Evolutionary conservation across 2,888 invertebrate species (phyloP).

Genomic region (Cerastis leucographa): DNA sequence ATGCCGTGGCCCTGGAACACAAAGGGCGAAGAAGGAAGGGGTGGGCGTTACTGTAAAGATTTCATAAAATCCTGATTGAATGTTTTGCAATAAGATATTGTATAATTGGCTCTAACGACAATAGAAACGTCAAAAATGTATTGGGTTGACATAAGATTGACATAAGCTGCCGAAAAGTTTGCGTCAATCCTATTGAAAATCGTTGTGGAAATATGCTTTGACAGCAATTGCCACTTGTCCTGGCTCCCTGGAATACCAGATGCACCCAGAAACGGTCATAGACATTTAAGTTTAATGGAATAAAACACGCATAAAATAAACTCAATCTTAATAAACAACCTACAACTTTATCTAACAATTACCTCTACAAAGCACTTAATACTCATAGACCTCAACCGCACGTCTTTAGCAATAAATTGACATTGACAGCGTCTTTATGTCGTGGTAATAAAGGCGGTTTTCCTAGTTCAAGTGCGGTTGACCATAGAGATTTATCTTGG

Average conservation of each 20-base stretch:
- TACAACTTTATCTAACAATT: slow-evolving; percentile 23
- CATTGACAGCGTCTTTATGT: background rate
- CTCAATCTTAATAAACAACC: slow-evolving; percentile 23
- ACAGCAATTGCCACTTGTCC: background rate
- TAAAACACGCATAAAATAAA: slow-evolving; percentile 8
- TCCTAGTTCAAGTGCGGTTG: background rate
- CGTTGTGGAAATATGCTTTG: background rate
- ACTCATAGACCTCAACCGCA: background rate
- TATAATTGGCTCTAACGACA: background rate
- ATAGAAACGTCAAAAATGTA: too few species aligned
- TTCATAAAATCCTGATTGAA: background rate
- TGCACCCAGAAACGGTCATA: background rate
- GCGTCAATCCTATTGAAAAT: background rate
- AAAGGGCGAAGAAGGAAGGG: too few species aligned
- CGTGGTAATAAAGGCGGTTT: background rate
- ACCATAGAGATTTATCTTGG: slow-evolving; percentile 43
- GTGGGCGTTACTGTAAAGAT: background rate
- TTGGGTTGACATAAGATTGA: background rate
- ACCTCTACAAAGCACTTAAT: slow-evolving; percentile 32
- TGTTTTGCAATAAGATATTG: background rate
- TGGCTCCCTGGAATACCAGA: background rate
- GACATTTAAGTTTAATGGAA: slow-evolving; percentile 8
- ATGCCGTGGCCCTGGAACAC: too few species aligned
- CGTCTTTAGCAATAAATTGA: background rate
- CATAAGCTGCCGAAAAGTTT: background rate